These are phyloP conservation scores for Rhagonycha lutea DNA, from an alignment of 2,888 invertebrate genomes.

Conservation along the genomic window DNA sequence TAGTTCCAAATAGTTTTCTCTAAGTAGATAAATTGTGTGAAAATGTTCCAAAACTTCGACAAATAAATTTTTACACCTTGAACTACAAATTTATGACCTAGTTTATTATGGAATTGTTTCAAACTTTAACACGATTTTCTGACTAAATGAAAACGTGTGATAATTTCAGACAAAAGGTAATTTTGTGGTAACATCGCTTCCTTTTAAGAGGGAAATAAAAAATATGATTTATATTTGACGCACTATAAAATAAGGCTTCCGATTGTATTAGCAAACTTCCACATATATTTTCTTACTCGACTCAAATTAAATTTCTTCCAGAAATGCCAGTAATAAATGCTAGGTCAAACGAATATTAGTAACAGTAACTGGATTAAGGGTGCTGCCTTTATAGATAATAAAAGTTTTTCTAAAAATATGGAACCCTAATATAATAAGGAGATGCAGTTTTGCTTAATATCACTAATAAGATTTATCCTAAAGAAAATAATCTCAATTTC, in stretches of 20 bases:
- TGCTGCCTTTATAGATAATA: background rate
- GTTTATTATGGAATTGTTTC: background rate
- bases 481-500: background rate
- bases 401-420: background rate
- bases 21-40: background rate
- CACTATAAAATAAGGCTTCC: background rate
- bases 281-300: conserved; percentile 1
- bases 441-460: background rate
- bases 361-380: conserved; percentile 41
- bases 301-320: conserved; percentile 35
- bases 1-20: background rate
- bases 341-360: conserved; percentile 35
- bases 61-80: background rate
- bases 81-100: background rate
- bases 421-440: background rate
- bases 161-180: background rate
- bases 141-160: background rate
- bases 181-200: background rate
- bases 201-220: background rate
- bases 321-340: conserved; percentile 34
- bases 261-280: background rate
- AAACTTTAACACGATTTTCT: background rate
- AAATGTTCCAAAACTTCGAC: background rate
- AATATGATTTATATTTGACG: background rate
- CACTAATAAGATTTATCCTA: background rate